A percentile compares a stretch with the other conserved stretches of the same genome.
phyloP scores from a whole-genome alignment of 2,113 vertebrate species.

The Turnix velox region DNA sequence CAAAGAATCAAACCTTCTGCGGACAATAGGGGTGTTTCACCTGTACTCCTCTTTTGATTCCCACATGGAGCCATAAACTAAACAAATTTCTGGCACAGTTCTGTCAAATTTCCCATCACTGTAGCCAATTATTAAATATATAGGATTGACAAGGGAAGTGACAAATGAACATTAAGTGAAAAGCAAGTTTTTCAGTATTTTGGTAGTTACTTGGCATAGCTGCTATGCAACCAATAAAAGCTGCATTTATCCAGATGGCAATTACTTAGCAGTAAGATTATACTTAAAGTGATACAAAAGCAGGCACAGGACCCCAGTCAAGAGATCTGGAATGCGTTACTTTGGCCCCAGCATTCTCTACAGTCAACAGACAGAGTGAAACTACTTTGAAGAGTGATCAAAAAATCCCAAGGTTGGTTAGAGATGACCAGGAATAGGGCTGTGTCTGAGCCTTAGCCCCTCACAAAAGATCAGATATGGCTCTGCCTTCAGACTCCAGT shows the following conservation, averaged over 20 bases:
- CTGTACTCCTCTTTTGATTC: constrained; percentile 11
- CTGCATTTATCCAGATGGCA: background rate
- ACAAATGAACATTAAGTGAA: background rate
- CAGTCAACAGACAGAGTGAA: background rate
- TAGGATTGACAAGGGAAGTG: background rate
- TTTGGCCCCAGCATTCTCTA: background rate
- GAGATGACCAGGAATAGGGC: background rate
- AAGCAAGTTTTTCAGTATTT: background rate
- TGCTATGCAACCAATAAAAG: background rate
- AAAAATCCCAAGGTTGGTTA: background rate
- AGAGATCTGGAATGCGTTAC: background rate
- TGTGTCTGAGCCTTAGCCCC: background rate
- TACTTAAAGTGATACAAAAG: background rate
- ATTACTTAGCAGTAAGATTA: background rate
- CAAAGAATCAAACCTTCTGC: constrained; percentile 18
- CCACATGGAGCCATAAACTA: background rate
- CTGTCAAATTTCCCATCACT: background rate
- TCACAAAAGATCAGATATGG: background rate
- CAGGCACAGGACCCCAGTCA: background rate
- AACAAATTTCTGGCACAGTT: constrained; percentile 5
- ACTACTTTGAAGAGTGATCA: background rate
- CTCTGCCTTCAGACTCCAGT: background rate
- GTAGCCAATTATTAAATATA: background rate
- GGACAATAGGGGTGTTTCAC: constrained; percentile 3
- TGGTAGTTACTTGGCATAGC: background rate